These are phyloP conservation scores for Hyla sarda DNA, from an alignment of 2,113 vertebrate genomes.

Conservation along the genomic window DNA sequence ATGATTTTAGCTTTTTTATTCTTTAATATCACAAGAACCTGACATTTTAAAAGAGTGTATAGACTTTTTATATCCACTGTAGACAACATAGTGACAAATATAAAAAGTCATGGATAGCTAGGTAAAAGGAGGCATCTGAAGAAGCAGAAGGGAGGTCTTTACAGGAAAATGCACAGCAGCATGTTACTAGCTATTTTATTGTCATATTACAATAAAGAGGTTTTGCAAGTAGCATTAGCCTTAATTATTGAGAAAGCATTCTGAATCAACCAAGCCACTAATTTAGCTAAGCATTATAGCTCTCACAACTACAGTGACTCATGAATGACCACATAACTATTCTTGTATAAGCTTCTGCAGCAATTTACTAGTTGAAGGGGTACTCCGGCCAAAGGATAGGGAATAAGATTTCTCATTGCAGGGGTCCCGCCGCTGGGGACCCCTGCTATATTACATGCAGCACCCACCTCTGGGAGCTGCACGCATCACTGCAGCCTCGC, in stretches of 20 bases:
- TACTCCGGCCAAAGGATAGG: too few species aligned
- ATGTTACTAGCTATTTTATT: background rate
- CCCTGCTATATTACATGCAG: too few species aligned
- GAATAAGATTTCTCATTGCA: too few species aligned
- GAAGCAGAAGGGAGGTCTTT: background rate
- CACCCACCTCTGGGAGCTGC: too few species aligned
- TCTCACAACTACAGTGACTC: background rate
- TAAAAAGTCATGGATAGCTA: background rate
- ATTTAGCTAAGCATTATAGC: background rate
- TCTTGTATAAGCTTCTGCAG: background rate
- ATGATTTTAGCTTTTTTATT: too few species aligned
- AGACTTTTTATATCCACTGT: accelerated
- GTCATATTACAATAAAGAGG: background rate
- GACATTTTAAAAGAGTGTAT: too few species aligned
- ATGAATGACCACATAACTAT: background rate
- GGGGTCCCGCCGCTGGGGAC: too few species aligned
- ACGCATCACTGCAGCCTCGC: too few species aligned
- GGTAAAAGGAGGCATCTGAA: background rate
- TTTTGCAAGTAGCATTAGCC: background rate
- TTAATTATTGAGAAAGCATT: background rate
- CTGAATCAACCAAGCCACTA: background rate
- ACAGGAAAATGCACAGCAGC: background rate
- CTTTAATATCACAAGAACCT: too few species aligned
- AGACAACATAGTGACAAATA: background rate
- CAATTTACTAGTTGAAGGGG: background rate